A percentile compares a stretch with the other conserved stretches of the same genome.
phyloP scores from a whole-genome alignment of 2,888 invertebrate genomes.

The Portevinia maculata region DNA sequence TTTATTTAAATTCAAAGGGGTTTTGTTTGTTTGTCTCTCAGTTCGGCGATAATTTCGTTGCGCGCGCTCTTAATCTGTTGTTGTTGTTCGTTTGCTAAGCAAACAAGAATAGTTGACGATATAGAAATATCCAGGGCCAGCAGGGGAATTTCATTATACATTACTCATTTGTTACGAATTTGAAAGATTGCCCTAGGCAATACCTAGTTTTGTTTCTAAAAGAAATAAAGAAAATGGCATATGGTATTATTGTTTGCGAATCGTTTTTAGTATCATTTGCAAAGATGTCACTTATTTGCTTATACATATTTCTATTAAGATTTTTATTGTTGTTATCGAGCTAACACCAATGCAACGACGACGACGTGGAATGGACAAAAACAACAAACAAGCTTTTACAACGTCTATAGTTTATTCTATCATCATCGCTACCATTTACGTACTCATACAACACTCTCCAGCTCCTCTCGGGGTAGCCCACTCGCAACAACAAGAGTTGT shows the following conservation, averaged over 20 bases:
- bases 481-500: constrained; percentile 75
- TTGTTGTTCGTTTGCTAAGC: constrained; percentile 44
- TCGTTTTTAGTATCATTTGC: constrained; percentile 9
- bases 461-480: constrained; percentile 60
- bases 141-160: not conserved
- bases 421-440: constrained; percentile 56
- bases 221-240: too few relatives aligned
- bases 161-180: constrained; percentile 3
- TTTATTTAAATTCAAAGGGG: constrained; percentile 66
- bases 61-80: constrained; percentile 59
- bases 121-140: constrained; percentile 16
- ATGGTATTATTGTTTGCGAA: not conserved
- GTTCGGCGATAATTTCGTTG: constrained; percentile 62
- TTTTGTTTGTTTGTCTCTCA: constrained; percentile 73
- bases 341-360: constrained; percentile 54
- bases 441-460: constrained; percentile 73
- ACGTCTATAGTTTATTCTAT: constrained; percentile 60
- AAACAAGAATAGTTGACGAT: constrained; percentile 33
- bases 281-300: constrained; percentile 4
- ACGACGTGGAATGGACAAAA: constrained; percentile 54
- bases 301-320: not conserved
- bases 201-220: not conserved
- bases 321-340: constrained; percentile 39
- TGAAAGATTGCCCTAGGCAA: constrained; percentile 8
- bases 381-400: constrained; percentile 72